phyloP scores from a whole-genome alignment of 2,888 invertebrate species.

The Coecobrya sp. region DNA sequence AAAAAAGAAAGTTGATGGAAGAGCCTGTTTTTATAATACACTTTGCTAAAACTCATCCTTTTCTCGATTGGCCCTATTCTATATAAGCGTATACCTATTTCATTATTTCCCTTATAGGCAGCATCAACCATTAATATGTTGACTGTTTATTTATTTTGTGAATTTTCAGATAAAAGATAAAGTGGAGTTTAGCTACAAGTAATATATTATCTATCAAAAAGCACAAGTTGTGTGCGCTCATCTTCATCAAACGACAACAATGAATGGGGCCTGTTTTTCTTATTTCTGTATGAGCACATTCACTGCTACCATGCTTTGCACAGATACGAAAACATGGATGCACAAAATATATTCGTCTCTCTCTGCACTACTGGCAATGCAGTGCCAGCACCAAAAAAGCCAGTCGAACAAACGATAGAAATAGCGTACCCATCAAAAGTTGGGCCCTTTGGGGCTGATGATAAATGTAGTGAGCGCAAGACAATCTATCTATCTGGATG shows the following conservation, averaged over 20 bases:
- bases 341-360: constrained; percentile 8
- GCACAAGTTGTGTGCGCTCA: constrained; percentile 54
- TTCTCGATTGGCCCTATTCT: background rate
- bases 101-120: background rate
- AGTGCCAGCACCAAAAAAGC: constrained; percentile 31
- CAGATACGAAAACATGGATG: constrained; percentile 21
- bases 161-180: constrained; percentile 77
- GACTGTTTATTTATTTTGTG: constrained; percentile 52
- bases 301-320: background rate
- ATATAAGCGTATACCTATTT: background rate
- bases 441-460: constrained; percentile 86
- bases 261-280: constrained; percentile 62
- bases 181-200: constrained; percentile 56
- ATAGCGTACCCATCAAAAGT: constrained; percentile 84
- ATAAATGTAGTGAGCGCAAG: constrained; percentile 85
- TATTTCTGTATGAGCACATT: constrained; percentile 62
- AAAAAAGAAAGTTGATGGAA: background rate
- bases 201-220: constrained; percentile 80
- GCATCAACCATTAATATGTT: constrained; percentile 13
- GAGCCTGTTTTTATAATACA: constrained; percentile 22
- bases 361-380: constrained; percentile 21
- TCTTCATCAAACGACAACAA: constrained; percentile 55
- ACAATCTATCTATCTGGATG: constrained; percentile 83
- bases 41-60: constrained; percentile 18
- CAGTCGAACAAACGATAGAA: constrained; percentile 41